A percentile compares a stretch with the other conserved stretches of the same genome.
Conservation (phyloP, 2,888 invertebrate species). For the Xanthia togata region DNA sequence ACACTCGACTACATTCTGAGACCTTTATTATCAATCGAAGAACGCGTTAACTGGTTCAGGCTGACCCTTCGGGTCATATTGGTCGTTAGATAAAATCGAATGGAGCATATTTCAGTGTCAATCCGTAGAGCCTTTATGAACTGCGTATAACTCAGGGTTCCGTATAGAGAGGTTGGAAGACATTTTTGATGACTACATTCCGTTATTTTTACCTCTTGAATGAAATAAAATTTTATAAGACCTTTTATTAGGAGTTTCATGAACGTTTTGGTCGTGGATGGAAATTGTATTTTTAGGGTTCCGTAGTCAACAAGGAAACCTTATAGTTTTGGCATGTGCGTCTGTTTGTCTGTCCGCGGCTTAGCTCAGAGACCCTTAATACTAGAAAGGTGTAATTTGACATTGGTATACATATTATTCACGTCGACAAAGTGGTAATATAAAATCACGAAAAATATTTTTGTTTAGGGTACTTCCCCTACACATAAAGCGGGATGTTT, state of each 20-base stretch:
- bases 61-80: conserved; percentile 53
- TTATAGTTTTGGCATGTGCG: too few species aligned
- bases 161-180: neutral
- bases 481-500: too few species aligned
- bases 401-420: too few species aligned
- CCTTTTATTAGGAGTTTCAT: neutral
- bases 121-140: conserved; percentile 49
- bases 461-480: too few species aligned
- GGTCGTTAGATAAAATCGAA: conserved; percentile 56
- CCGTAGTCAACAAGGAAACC: too few species aligned
- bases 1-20: conserved; percentile 19
- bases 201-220: neutral
- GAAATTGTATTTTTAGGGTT: too few species aligned
- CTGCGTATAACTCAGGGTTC: conserved; percentile 17
- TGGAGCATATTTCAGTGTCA: conserved; percentile 59
- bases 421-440: too few species aligned
- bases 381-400: too few species aligned
- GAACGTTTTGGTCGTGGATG: neutral
- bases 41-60: conserved; percentile 31
- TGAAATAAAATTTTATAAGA: neutral
- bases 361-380: too few species aligned
- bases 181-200: conserved; percentile 24
- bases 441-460: too few species aligned
- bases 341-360: too few species aligned
- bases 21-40: conserved; percentile 47